A percentile compares a stretch with the other conserved stretches of the same genome.
These are phyloP conservation scores for Patella pellucida DNA, from an alignment of 2,888 invertebrate genomes.

Conservation along the genomic window DNA sequence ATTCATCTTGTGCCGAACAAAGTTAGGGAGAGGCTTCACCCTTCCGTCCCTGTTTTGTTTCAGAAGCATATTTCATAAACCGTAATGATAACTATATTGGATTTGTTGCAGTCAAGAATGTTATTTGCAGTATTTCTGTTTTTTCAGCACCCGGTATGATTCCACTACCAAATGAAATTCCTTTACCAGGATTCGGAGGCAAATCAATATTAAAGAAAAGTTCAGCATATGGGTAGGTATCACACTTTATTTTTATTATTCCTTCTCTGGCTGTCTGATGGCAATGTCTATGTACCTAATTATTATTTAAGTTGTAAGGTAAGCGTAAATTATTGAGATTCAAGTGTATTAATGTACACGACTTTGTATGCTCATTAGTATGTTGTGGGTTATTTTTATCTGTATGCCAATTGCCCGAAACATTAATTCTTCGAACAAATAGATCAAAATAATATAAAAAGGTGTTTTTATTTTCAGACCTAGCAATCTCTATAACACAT, in stretches of 20 bases:
- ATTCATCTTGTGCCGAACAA: neutral
- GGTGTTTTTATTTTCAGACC: conserved; percentile 7
- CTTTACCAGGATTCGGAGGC: conserved; percentile 69
- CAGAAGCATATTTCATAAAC: too few species aligned
- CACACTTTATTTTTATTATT: neutral
- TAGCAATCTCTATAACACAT: conserved; percentile 13
- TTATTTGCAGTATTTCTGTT: neutral
- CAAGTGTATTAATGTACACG: too few species aligned
- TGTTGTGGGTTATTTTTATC: too few species aligned
- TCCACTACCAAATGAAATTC: conserved; percentile 74
- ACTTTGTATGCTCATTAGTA: too few species aligned
- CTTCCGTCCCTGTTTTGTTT: too few species aligned
- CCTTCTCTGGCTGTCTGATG: neutral
- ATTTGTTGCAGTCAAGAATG: neutral
- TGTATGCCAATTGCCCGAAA: too few species aligned
- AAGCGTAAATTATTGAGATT: neutral
- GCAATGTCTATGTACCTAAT: too few species aligned
- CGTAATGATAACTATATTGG: neutral
- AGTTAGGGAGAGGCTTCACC: too few species aligned
- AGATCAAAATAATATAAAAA: neutral
- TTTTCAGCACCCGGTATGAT: conserved; percentile 65
- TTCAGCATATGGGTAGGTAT: conserved; percentile 74
- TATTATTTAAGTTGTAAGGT: too few species aligned
- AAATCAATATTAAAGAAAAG: conserved; percentile 79
- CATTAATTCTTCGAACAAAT: too few species aligned